Base-by-base conservation (phyloP, 2,797 vertebrate genomes). In the Phrynocephalus vlangalii region DNA sequence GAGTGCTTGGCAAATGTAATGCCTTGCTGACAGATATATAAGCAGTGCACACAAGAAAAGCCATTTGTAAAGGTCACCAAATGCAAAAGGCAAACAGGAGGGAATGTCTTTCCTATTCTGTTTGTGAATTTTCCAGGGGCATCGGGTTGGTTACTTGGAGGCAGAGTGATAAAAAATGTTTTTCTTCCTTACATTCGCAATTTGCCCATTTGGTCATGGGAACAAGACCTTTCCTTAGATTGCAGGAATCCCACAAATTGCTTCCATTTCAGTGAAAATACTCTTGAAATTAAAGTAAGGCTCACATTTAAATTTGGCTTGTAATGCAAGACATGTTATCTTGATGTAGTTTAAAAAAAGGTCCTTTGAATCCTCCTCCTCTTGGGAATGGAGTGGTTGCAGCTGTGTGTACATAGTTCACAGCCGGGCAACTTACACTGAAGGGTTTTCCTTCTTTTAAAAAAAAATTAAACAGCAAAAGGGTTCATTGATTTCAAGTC, bases 291-390 rank as follows among this genome's bases (percentile, higher is more conserved):
- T 28, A 77, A 84, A 80, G 63, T 71, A 82, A 81, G n/a, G 11
- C 71, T 76, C 86, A 28, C 76, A 50, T 88, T 93, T 84, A 30
- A 87, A 78, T 66, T 84, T 78, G 52, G 87, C 6, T 71, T 48
- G 11, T 73, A 72, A 63, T 63, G 26, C 67, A 84, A 79, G 82
- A 72, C 66, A 71, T 79, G 30, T 84, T 84, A 79, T 79, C 68
- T 79, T 48, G 75, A 63, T 72, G 72, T 0, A 0, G 70, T 81
- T 15, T 79, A 38, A 86, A 63, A 68, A 33, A 24, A 30, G n/a
- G 20, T 78, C 48, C 18, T 75, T 48, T 50, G 60, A 60, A 80
- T 82, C 73, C 60, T 24, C 15, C 63, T 16, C 79, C 81, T 90
- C 80, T 52, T 33, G 20, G 52, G 68, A 85, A 1, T 18, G 44